A percentile compares a stretch with the other conserved stretches of the same genome.
These are phyloP conservation scores for Entomyzon cyanotis DNA, from an alignment of 2,113 vertebrate genomes.

Conservation along the genomic window DNA sequence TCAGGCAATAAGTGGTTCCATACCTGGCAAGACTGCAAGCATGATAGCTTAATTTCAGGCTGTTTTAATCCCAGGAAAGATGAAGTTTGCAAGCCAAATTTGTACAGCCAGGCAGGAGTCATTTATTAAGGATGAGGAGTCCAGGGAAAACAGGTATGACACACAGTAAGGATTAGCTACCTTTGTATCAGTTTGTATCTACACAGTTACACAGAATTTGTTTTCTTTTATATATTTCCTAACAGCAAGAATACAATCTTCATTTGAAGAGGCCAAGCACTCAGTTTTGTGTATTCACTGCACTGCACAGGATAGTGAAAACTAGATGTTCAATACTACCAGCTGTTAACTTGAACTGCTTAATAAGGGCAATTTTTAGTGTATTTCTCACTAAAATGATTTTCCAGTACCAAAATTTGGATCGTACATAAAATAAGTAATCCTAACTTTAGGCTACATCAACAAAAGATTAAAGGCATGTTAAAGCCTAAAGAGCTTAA, in stretches of 20 bases:
- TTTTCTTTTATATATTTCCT: background rate
- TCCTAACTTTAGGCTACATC: conserved; percentile 44
- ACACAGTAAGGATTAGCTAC: background rate
- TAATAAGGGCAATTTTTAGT: background rate
- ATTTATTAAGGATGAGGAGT: background rate
- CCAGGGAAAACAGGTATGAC: conserved; percentile 26
- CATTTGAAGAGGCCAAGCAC: background rate
- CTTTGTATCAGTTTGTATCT: conserved; percentile 30
- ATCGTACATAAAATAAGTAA: conserved; percentile 23
- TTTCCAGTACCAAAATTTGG: conserved; percentile 25
- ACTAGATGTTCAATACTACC: background rate
- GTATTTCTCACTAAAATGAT: conserved; percentile 29
- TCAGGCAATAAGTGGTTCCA: background rate
- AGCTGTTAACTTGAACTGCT: background rate
- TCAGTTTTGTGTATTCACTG: background rate
- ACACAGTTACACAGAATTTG: background rate
- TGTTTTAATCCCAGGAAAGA: conserved; percentile 15
- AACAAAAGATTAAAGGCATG: conserved; percentile 44
- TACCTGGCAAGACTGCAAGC: background rate
- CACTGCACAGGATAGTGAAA: background rate
- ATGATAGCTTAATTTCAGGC: background rate
- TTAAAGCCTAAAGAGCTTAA: conserved; percentile 57
- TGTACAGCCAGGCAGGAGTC: background rate
- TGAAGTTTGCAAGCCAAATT: background rate
- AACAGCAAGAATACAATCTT: background rate